Base-by-base conservation (phyloP, 2,888 invertebrate species). In the Andrena camellia region DNA sequence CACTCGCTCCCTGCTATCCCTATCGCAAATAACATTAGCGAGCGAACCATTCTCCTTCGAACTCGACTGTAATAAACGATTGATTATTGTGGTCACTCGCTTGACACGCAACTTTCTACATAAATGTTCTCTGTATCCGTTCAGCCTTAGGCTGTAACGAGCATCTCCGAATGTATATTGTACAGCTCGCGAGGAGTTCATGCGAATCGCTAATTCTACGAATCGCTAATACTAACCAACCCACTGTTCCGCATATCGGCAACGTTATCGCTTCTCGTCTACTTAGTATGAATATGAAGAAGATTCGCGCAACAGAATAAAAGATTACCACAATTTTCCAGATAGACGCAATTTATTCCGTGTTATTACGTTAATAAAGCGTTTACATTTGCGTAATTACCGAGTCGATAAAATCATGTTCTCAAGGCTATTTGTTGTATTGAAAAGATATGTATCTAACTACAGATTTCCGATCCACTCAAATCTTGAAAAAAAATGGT, bases 51-150 rank as follows among this genome's bases (percentile, higher is more conserved):
- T 31, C 23, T 10, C 10, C 17, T 64, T 35, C 1, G n/a, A 54
- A 59, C 64, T 50, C 33, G 20, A 57, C 42, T 50, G 10, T 8
- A 72, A 78, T 66, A 78, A 78, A 78, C 20, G 23, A 67, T 62
- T 59, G 4, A 52, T 54, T n/a, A 8, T 23, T 8, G 42, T 70
- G 60, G 4, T 33, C 20, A 42, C 23, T 10, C 50, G 23, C 20
- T n/a, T 50, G n/a, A 20, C 23, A 31, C 8, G 35, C 42, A n/a
- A 42, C 29, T 42, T 20, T 20, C 1, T 13, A 26, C 6, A 8
- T 2, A 13, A 20, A 31, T 6, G 20, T 20, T 52, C 0, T 13
- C 7, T 35, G 23, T 17, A 31, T 13, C 33, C 13, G 6, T 17
- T 33, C 3, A 20, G n/a, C 17, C 31, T 20, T 2, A 23, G 23